Evolutionary conservation across 2,888 invertebrate species (phyloP), one percentile per base, ranked within the genome.

Genomic region (Rambutsinella grinnellia): DNA sequence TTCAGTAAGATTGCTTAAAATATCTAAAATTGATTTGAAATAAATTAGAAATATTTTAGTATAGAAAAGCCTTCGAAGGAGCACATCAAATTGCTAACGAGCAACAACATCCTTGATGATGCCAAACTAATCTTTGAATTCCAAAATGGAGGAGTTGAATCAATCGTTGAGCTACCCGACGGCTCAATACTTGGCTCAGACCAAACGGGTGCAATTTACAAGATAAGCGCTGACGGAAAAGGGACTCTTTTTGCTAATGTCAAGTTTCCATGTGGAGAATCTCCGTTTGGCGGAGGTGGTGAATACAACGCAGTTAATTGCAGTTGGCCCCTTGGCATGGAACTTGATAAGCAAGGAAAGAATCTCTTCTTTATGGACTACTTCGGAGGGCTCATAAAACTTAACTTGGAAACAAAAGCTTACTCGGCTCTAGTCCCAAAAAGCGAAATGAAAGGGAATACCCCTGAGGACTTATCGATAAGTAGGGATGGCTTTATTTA

Each of bases 251-350:
- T 76, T 10, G 65, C 76, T n/a, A 47, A 36, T 5, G 26, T 76
- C 17, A 47, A 69, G 24, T 76, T 57, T 26, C 57, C 62, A 15
- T 74, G 74, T 23, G 3, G n/a, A 13, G 15, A 10, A 2, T 21
- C 13, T 44, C n/a, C 49, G n/a, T 47, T n/a, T 13, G 54, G n/a
- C 6, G 44, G n/a, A 15, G 2, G 10, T n/a, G 21, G 19, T 26
- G 24, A 17, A 5, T 49, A 3, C 3, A 91, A 95, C 85, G 96
- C 96, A 86, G 89, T 91, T 5, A 90, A 91, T 70, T 98, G 98
- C 87, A 98, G 98, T 1, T 90, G 97, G 77, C 96, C 97, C 0
- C 88, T 99, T 15, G 98, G 97, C n/a, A 88, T 99, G 85, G 88
- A 90, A 70, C 93, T 96, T 85, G 93, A 68, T 26, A 53, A 65